Percentiles rank a stretch among this genome's conserved stretches.
Conservation (phyloP, 2,888 invertebrate species). For the Tetropium fuscum region DNA sequence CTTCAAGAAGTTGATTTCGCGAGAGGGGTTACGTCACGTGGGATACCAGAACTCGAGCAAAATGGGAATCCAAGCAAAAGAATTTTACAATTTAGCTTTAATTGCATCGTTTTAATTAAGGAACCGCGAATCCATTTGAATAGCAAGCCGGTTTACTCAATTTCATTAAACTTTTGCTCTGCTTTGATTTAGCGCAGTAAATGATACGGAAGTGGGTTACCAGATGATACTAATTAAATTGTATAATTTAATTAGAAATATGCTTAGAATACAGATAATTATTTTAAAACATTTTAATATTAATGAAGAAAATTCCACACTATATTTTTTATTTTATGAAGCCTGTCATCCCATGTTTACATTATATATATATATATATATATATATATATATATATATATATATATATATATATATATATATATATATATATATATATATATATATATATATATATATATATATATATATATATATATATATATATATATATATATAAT, state of each 20-base stretch:
- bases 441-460: no score
- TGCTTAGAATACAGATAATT: no score
- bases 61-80: conserved; percentile 5
- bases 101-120: conserved; percentile 27
- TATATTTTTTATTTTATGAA: no score
- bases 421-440: no score
- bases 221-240: conserved; percentile 1
- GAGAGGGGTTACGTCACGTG: background rate
- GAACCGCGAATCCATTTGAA: conserved; percentile 25
- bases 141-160: conserved; percentile 1
- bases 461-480: no score
- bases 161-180: conserved; percentile 16
- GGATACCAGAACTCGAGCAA: background rate
- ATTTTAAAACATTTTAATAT: no score
- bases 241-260: conserved; percentile 10
- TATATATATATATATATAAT: no score
- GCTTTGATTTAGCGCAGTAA: conserved; percentile 14
- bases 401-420: no score
- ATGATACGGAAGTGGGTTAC: background rate
- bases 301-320: no score
- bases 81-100: conserved; percentile 30
- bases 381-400: no score
- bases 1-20: background rate
- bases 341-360: no score
- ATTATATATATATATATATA: no score